Evolutionary conservation across 2,113 vertebrate species (phyloP).

Genomic region (Corythaeola cristata): DNA sequence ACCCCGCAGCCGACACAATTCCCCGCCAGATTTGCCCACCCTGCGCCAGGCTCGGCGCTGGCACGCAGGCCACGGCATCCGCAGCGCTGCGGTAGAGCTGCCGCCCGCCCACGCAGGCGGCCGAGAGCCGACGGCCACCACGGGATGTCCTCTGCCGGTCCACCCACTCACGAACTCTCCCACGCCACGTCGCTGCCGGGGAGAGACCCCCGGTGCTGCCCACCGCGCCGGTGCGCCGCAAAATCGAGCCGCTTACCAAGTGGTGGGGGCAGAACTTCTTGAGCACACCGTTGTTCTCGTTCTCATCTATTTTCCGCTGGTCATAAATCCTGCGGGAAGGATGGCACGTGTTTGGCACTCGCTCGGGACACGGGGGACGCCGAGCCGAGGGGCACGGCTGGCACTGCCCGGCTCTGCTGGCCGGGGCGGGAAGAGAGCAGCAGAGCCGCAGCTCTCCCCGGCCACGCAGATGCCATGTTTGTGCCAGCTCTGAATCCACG

Average conservation of each 20-base stretch:
- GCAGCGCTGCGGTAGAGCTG: background rate
- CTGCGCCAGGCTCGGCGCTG: too few species aligned
- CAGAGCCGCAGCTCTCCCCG: too few species aligned
- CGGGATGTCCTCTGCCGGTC: background rate
- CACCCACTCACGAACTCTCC: background rate
- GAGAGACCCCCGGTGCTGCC: background rate
- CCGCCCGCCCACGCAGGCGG: background rate
- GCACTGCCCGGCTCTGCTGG: background rate
- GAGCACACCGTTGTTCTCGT: constrained; percentile 92
- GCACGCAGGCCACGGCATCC: background rate
- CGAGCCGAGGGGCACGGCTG: background rate
- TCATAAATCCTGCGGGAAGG: constrained; percentile 87
- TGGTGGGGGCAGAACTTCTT: constrained; percentile 97
- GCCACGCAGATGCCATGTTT: background rate
- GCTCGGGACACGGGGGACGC: rapidly evolving
- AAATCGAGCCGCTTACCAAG: constrained; percentile 73
- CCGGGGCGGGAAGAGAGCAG: too few species aligned
- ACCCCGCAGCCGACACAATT: too few species aligned
- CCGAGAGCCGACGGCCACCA: background rate
- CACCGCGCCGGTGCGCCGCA: rapidly evolving
- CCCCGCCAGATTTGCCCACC: too few species aligned
- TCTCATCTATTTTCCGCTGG: constrained; percentile 94
- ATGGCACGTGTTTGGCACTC: background rate
- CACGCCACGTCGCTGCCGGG: rapidly evolving
- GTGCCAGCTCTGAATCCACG: background rate